Evolutionary conservation across 1,140 invertebrate genomes (phyloP).

Genomic region (Leptoteleia sp.): DNA sequence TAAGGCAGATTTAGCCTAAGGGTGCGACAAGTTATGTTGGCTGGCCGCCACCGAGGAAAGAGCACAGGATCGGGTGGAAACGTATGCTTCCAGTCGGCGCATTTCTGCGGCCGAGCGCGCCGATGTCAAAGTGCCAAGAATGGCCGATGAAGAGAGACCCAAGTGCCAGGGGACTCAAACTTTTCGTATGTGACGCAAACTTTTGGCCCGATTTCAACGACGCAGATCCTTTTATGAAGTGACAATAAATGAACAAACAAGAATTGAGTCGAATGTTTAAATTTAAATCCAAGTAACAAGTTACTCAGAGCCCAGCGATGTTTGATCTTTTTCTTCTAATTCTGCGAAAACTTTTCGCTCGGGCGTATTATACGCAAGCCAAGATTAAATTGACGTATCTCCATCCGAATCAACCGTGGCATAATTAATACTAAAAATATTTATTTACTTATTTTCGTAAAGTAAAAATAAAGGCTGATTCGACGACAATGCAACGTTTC

Average conservation of each 20-base stretch:
- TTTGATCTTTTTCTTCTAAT: slow-evolving; percentile 30
- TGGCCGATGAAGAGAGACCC: slow-evolving; percentile 38
- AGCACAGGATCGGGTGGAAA: slow-evolving; percentile 63
- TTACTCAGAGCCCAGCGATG: neutral
- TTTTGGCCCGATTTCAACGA: slow-evolving; percentile 73
- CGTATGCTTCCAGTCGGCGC: slow-evolving; percentile 60
- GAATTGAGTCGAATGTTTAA: slow-evolving; percentile 53
- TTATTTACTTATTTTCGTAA: too few relatives aligned
- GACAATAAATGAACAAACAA: slow-evolving; percentile 63
- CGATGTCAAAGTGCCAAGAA: slow-evolving; percentile 68
- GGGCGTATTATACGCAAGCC: too few relatives aligned
- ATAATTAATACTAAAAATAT: too few relatives aligned
- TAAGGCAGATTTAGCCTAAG: slow-evolving; percentile 77
- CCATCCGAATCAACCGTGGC: too few relatives aligned
- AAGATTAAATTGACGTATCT: too few relatives aligned
- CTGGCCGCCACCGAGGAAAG: slow-evolving; percentile 68
- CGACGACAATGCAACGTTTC: too few relatives aligned
- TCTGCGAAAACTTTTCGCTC: slow-evolving; percentile 8
- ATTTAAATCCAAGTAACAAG: slow-evolving; percentile 42
- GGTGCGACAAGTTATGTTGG: slow-evolving; percentile 73
- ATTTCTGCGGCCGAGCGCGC: slow-evolving; percentile 52
- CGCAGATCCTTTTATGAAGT: slow-evolving; percentile 67
- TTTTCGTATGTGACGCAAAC: slow-evolving; percentile 22
- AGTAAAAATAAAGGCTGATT: too few relatives aligned
- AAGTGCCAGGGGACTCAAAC: slow-evolving; percentile 47